Evolutionary conservation across 2,888 invertebrate species (phyloP), one percentile per base, ranked within the genome.

Genomic region (Ochropleura leucogaster): DNA sequence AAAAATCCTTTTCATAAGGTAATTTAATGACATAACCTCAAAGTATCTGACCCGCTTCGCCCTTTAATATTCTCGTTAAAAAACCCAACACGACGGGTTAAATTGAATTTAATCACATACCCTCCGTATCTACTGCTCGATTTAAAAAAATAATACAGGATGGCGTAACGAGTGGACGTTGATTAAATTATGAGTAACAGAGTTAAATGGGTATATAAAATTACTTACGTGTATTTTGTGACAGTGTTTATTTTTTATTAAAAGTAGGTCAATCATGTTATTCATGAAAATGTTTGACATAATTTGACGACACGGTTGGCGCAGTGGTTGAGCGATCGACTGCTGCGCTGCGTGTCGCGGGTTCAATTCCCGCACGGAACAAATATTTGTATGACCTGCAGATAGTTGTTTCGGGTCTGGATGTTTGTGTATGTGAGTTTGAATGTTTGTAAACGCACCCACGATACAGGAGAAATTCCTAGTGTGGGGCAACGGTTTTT

Each of bases 91-190:
- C 30, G 68, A 59, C 8, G 59, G 72, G 66, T 76, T 67, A 76
- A 80, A 83, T 82, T 80, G 71, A 79, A 82, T 85, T 79, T 79
- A 74, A 79, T 72, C 77, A 70, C 66, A 59, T 14, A 59, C 65
- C 79, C 74, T 83, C 79, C 82, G 77, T 80, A 80, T 73, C 42
- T 57, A 62, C 71, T 74, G 80, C 74, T 55, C 51, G 68, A 68
- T 84, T 64, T 75, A 63, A 59, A 64, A 80, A 81, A 75, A 30
- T 72, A 84, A 72, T 72, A 68, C 65, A 51, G 5, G n/a, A 74
- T 62, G 53, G 42, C 42, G 60, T 62, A 59, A 66, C 77, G 74
- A 59, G n/a, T 62, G 47, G 5, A 16, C 9, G 10, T 20, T 71
- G 57, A 77, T 82, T 82, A 74, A 44, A 85, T 84, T 72, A 79